Base-by-base conservation (phyloP, 2,113 vertebrate species). In the Anarrhichthys ocellatus region DNA sequence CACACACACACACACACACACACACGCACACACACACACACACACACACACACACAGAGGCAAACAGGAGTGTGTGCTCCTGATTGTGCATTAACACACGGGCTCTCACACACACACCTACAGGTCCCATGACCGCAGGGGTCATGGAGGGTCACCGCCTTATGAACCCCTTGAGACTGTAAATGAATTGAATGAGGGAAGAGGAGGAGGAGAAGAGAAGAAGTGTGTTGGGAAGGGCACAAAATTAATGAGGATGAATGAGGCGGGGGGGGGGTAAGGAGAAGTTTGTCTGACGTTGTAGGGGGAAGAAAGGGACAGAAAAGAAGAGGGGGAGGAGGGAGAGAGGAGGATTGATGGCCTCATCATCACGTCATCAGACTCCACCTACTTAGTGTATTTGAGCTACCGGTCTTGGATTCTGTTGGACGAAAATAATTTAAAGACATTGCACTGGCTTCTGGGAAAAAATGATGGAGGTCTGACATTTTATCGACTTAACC, bases 161-260 rank as follows among this genome's bases (percentile, higher is more conserved):
- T 61, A 87, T 79, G 58, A 15, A 63, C 48, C 88, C 70, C 40
- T 38, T 34, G 76, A 88, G 89, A 88, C 66, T 48, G 63, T 80
- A 83, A 89, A 88, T 73, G 8, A 85, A 89, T 59, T 81, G 65
- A 83, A 82, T 24, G 83, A 76, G 80, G 18, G 10, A 5, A 14
- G 36, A 27, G 34, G 15, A 50, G 71, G 50, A 62, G 69, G 44
- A 46, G 42, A 56, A 46, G 27, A 56, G 29, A 3, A 15, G 36
- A 42, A 29, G n/a, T 56, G 27, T 46, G 34, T 38, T 5, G 46
- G 18, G 50, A 6, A 34, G 64, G n/a, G 11, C 2, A 15, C 20
- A 61, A 61, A 42, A 71, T 77, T 40, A 81, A 68, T 81, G 80
- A 73, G 8, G 48, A 58, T 75, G 62, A 59, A 73, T 27, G 42